A percentile compares a stretch with the other conserved stretches of the same genome.
These are phyloP conservation scores for Halictus quadricinctus DNA, from an alignment of 2,888 invertebrate genomes.

Conservation along the genomic window DNA sequence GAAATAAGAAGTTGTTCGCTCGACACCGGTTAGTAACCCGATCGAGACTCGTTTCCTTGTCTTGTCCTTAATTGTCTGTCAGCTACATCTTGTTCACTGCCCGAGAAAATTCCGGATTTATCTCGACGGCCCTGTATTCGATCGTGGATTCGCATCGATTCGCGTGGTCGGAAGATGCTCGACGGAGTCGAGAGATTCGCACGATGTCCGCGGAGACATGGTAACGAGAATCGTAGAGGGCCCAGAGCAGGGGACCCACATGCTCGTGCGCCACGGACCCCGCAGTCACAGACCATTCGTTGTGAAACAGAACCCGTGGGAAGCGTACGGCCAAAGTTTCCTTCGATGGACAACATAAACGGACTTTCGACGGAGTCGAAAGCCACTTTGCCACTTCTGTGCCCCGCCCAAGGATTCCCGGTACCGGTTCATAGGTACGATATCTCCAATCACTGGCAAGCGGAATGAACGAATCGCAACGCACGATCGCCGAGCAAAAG, in stretches of 20 bases:
- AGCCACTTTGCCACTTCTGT: conserved; percentile 85
- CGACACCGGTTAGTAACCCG: too few species aligned
- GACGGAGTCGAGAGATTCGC: conserved; percentile 22
- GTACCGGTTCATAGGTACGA: conserved; percentile 85
- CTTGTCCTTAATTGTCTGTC: too few species aligned
- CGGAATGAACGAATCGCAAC: conserved; percentile 2
- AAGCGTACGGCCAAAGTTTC: conserved; percentile 86
- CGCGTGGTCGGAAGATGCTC: background rate
- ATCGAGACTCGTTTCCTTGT: too few species aligned
- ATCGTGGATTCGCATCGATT: background rate
- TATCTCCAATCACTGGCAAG: conserved; percentile 40
- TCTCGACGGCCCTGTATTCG: background rate
- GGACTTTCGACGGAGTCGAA: conserved; percentile 74
- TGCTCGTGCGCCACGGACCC: conserved; percentile 8
- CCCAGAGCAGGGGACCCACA: conserved; percentile 48
- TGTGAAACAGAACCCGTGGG: conserved; percentile 84
- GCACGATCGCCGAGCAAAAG: conserved; percentile 13
- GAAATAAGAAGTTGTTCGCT: too few species aligned
- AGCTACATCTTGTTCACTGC: background rate
- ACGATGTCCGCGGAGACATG: conserved; percentile 37
- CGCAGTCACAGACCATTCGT: conserved; percentile 45
- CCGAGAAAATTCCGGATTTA: background rate
- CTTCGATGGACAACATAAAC: conserved; percentile 80
- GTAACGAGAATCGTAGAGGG: conserved; percentile 40
- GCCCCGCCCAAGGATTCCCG: conserved; percentile 89